Evolutionary conservation across 2,888 invertebrate species (phyloP).

Genomic region (Cosmia trapezina): DNA sequence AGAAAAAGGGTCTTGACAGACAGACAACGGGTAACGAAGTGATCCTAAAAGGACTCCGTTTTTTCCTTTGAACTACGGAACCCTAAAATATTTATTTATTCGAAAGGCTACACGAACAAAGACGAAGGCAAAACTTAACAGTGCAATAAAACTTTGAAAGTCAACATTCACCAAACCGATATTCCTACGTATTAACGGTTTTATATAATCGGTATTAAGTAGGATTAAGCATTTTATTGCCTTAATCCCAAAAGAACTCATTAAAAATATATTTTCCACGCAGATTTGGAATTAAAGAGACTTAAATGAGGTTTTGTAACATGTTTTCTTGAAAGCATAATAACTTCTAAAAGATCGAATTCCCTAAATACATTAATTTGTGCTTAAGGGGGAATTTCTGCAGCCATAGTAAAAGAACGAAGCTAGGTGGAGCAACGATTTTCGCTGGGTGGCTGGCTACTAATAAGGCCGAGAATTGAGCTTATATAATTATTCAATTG

Average conservation of each 20-base stretch:
- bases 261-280: conserved; percentile 60
- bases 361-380: background rate
- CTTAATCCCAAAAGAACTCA: conserved; percentile 39
- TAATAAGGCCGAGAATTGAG: too few relatives aligned
- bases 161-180: conserved; percentile 27
- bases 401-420: too few relatives aligned
- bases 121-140: conserved; percentile 18
- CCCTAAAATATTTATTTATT: background rate
- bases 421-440: too few relatives aligned
- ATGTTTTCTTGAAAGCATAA: conserved; percentile 32
- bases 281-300: conserved; percentile 58
- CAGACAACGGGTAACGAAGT: too few relatives aligned
- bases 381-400: too few relatives aligned
- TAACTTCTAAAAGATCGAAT: background rate
- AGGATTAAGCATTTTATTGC: conserved; percentile 55
- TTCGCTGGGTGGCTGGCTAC: too few relatives aligned
- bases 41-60: too few relatives aligned
- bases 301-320: conserved; percentile 28
- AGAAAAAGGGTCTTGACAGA: too few relatives aligned
- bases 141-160: conserved; percentile 30
- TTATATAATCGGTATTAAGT: conserved; percentile 37
- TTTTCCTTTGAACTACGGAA: too few relatives aligned
- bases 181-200: conserved; percentile 17
- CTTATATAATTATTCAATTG: too few relatives aligned
- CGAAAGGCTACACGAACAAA: conserved; percentile 9